These are phyloP conservation scores for Piprites chloris DNA, from an alignment of 2,113 vertebrate genomes.

Conservation along the genomic window DNA sequence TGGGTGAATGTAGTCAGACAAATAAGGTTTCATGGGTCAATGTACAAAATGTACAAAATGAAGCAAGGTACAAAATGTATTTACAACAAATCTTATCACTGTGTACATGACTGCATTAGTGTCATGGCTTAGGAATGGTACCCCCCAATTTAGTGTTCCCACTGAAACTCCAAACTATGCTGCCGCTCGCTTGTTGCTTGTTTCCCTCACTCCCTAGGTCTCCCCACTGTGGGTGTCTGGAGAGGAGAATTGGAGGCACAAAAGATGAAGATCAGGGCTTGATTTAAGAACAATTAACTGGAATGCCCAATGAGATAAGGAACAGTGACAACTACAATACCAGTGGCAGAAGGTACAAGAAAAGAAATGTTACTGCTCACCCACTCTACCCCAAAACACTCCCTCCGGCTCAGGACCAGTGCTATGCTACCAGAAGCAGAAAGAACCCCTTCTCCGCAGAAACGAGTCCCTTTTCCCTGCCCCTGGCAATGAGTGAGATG, in stretches of 20 bases:
- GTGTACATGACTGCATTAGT: background rate
- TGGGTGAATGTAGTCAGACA: background rate
- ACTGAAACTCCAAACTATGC: too few relatives aligned
- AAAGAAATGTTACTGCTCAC: too few relatives aligned
- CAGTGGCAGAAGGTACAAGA: background rate
- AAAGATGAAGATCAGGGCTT: background rate
- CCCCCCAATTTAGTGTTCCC: too few relatives aligned
- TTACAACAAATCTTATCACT: background rate
- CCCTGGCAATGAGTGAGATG: background rate
- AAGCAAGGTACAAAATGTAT: background rate
- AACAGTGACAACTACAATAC: background rate
- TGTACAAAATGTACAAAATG: too few relatives aligned
- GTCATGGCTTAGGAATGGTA: too few relatives aligned
- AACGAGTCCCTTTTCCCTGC: background rate
- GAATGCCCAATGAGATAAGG: background rate
- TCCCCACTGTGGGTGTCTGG: too few relatives aligned
- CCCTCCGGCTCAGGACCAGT: background rate
- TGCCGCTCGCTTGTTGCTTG: too few relatives aligned
- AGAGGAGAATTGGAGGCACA: background rate
- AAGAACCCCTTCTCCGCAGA: background rate
- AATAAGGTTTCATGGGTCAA: background rate
- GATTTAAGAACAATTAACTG: background rate
- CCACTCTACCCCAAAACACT: background rate
- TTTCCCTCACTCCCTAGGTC: too few relatives aligned
- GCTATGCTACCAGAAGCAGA: background rate